Conservation (phyloP, 2,888 invertebrate genomes). For the Dynastes tityus region DNA sequence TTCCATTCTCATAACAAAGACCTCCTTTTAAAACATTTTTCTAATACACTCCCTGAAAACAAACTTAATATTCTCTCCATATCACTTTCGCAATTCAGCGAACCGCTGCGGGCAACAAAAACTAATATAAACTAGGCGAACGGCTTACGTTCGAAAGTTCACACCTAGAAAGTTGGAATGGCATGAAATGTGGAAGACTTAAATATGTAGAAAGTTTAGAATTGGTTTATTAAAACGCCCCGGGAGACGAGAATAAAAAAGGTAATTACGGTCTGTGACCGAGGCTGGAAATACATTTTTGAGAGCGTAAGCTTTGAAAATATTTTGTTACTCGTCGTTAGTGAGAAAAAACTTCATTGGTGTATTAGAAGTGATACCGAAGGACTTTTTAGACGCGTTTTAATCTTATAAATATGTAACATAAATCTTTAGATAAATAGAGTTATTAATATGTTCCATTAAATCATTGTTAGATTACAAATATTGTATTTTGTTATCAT, state of each 20-base stretch:
- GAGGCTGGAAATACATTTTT: constrained; percentile 4
- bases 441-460: too few species aligned
- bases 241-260: constrained; percentile 16
- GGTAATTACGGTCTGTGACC: background rate
- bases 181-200: constrained; percentile 26
- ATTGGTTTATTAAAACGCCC: constrained; percentile 25
- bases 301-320: background rate
- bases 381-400: too few species aligned
- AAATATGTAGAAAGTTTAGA: constrained; percentile 41
- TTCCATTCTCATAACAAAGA: too few species aligned
- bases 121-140: constrained; percentile 38
- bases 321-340: background rate
- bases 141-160: constrained; percentile 29
- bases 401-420: too few species aligned
- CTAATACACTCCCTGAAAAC: constrained; percentile 1
- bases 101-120: constrained; percentile 8
- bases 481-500: too few species aligned
- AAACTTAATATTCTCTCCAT: constrained; percentile 31
- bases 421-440: too few species aligned
- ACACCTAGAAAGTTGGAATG: constrained; percentile 23
- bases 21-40: background rate
- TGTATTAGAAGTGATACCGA: too few species aligned
- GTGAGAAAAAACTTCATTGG: too few species aligned
- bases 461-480: too few species aligned
- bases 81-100: constrained; percentile 6